A percentile compares a stretch with the other conserved stretches of the same genome.
phyloP scores from a whole-genome alignment of 2,888 invertebrate species.

The Zygogramma bicolorata region DNA sequence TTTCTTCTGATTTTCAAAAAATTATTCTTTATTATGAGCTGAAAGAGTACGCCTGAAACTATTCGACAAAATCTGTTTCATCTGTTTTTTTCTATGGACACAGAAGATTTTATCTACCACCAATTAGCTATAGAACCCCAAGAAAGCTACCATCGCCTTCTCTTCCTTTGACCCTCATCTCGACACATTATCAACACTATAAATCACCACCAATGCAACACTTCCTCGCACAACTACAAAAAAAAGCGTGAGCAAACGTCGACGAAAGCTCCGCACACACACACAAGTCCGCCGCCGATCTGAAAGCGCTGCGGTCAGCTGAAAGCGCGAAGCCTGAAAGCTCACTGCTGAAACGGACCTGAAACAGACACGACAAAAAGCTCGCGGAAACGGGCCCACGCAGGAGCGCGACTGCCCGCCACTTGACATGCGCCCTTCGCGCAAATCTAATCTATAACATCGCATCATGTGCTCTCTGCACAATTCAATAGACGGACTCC shows the following conservation, averaged over 20 bases:
- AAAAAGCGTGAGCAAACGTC: slow-evolving; percentile 20
- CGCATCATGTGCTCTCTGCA: slow-evolving; percentile 57
- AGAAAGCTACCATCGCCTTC: not conserved
- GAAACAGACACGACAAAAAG: slow-evolving; percentile 34
- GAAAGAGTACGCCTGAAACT: too few species aligned
- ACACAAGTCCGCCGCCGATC: slow-evolving; percentile 12
- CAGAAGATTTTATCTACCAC: too few species aligned
- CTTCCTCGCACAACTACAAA: not conserved
- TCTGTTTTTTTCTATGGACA: too few species aligned
- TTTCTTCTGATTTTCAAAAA: too few species aligned
- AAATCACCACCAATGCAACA: not conserved
- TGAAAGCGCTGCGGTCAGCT: slow-evolving; percentile 27
- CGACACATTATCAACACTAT: not conserved
- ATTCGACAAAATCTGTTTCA: too few species aligned
- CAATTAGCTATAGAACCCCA: too few species aligned
- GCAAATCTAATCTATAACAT: slow-evolving; percentile 67
- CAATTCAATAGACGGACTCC: slow-evolving; percentile 53
- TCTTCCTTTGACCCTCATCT: not conserved
- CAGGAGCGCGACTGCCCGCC: slow-evolving; percentile 49
- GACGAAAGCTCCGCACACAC: slow-evolving; percentile 23
- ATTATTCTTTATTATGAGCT: too few species aligned
- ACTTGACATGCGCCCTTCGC: slow-evolving; percentile 63
- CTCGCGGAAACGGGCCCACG: slow-evolving; percentile 53
- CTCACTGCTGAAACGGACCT: slow-evolving; percentile 57
- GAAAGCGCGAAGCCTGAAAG: slow-evolving; percentile 60